These are phyloP conservation scores for Notamacropus eugenii DNA, from an alignment of 2,797 vertebrate genomes.

Conservation along the genomic window DNA sequence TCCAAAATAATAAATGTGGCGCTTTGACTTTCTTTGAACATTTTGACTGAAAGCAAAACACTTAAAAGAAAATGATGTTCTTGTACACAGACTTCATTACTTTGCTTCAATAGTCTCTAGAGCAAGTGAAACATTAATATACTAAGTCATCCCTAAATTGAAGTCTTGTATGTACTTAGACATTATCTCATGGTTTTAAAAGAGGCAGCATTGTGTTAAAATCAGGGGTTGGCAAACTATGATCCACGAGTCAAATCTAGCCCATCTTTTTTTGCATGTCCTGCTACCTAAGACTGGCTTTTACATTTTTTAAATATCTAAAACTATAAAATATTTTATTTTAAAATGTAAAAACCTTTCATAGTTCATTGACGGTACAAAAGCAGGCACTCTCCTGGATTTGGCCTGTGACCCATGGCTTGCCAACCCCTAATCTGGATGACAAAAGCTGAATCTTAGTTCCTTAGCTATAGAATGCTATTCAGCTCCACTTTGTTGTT, in stretches of 20 bases:
- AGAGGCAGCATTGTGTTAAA: neutral
- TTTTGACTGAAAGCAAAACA: neutral
- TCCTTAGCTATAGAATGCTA: neutral
- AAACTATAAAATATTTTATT: neutral
- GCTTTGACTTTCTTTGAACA: neutral
- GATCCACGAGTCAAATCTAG: neutral
- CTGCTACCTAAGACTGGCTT: neutral
- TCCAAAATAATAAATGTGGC: neutral
- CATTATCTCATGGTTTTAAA: slow-evolving; percentile 40
- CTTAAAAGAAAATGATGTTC: neutral
- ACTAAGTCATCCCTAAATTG: slow-evolving; percentile 10
- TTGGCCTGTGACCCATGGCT: neutral
- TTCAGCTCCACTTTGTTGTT: neutral
- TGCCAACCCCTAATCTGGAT: neutral
- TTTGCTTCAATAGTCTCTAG: neutral
- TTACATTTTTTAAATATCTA: neutral
- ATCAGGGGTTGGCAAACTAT: neutral
- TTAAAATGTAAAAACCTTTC: neutral
- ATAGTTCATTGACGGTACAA: neutral
- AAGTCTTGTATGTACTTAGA: slow-evolving; percentile 62
- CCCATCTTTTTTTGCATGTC: neutral
- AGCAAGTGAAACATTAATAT: neutral
- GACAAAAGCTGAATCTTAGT: neutral
- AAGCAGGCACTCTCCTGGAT: neutral
- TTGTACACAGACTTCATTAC: neutral